Conservation (phyloP, 2,797 vertebrate species). For the Catamblyrhynchus diadema region DNA sequence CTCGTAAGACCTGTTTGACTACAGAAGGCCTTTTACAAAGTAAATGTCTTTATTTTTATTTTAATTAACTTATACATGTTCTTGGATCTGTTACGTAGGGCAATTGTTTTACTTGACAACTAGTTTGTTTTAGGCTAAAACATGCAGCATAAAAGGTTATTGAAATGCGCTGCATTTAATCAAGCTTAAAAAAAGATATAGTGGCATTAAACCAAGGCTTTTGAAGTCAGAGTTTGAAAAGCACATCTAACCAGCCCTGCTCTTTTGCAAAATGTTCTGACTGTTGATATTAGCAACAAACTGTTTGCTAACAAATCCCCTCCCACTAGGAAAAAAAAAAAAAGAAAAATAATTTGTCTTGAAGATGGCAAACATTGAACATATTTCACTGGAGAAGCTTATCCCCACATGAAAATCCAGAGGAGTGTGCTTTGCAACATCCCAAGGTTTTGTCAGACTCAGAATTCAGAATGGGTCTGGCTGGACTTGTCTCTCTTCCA, state of each 20-base stretch:
- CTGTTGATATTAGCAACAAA: neutral
- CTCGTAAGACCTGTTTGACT: neutral
- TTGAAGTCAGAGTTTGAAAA: neutral
- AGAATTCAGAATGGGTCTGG: neutral
- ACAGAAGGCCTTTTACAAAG: neutral
- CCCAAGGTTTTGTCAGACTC: neutral
- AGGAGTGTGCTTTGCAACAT: neutral
- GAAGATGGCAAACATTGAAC: neutral
- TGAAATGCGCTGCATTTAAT: neutral
- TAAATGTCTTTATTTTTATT: neutral
- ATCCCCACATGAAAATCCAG: neutral
- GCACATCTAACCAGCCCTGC: neutral
- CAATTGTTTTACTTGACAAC: neutral
- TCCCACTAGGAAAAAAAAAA: neutral
- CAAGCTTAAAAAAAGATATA: neutral
- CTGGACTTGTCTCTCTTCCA: neutral
- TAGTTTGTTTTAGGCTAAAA: neutral
- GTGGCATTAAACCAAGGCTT: neutral
- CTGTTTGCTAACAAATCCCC: neutral
- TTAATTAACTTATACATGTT: neutral
- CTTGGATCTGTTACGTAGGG: neutral
- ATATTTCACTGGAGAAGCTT: neutral
- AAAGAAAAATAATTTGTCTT: neutral
- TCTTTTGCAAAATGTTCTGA: neutral
- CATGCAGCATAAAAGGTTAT: neutral